Evolutionary conservation across 2,888 invertebrate genomes (phyloP), one percentile per base, ranked within the genome.

Genomic region (Gymnosoma rotundatum): DNA sequence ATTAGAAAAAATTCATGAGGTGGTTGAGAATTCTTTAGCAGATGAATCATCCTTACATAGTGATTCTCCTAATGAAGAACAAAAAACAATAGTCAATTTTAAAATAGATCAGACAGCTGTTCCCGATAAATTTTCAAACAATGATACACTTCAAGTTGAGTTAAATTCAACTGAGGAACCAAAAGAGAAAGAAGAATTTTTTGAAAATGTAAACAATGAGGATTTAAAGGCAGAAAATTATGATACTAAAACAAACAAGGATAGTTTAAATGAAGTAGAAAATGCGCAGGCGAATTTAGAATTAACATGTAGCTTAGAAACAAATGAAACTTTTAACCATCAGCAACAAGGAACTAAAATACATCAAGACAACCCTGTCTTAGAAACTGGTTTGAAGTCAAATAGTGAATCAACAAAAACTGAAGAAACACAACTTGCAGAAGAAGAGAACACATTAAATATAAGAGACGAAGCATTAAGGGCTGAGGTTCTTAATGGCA

Each of bases 341-440:
- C 8, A 42, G 42, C 1, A 75, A 48, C 2, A 2, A 16, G 36
- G 54, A 32, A 0, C 3, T 8, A 45, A 64, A 7, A 54, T 54
- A 6, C n/a, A 5, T 0, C 10, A n/a, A 6, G 6, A 7, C 1
- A 16, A 21, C 0, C 18, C 12, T 52, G 10, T 4, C 4, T 20
- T 1, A 42, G 32, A 52, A 45, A 69, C 54, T 45, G 32, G 0
- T 10, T 5, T 48, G 14, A 18, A 6, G 10, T 5, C 38, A 25
- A 69, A 66, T 12, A 61, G 73, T 69, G 72, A 16, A 6, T 8
- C 16, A 45, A 20, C 12, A 45, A 38, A 25, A 20, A 16, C 12
- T n/a, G 58, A 20, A 8, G 14, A 60, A 1, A 16, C 2, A 10
- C 12, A 66, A 32, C 1, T 8, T 1, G n/a, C 12, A 12, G 48